Evolutionary conservation across 2,113 vertebrate species (phyloP), one percentile per base, ranked within the genome.

Genomic region (Tursiops truncatus): DNA sequence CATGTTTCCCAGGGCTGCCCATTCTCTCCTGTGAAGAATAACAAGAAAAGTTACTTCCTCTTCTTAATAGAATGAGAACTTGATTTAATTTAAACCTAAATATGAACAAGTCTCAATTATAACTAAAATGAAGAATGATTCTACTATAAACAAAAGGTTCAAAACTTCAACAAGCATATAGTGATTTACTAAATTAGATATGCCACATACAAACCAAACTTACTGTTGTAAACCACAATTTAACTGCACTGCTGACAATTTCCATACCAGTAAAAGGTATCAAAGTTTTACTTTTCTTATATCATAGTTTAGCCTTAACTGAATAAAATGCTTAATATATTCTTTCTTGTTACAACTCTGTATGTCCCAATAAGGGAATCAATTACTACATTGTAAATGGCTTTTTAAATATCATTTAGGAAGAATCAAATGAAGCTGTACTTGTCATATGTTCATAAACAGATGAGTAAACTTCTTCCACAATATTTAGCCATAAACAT

Each of bases 1-100:
- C 98, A 99, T 99, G 98, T 98, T 99, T 70, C 99, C 99, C 96
- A 99, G 97, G 36, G 99, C 98, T 41, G 99, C 99, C 99, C 99
- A 99, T 98, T 99, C 99, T 99, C 99, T 99, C 98, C 99, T 99
- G 97, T 70, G 94, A 98, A 63, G 96, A 95, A 94, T 11, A 94
- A 82, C 26, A 93, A 56, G 83, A 71, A 92, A 87, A 17, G 47
- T 96, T 65, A 98, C 21, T 93, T 84, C 81, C 31, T 70, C 23
- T 44, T 84, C 33, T 56, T 33, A 87, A 82, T 0, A 85, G 25
- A 74, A 70, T 36, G 15, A 71, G 47, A 98, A 71, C 10, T 13
- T 77, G 31, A 92, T 73, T 91, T 68, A 50, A 89, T 7, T 60
- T 94, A 82, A 95, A 85, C 28, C 2, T 44, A 81, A 44, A 92